Evolutionary conservation across 2,888 invertebrate genomes (phyloP).

Genomic region (Scaptomyza reducta): DNA sequence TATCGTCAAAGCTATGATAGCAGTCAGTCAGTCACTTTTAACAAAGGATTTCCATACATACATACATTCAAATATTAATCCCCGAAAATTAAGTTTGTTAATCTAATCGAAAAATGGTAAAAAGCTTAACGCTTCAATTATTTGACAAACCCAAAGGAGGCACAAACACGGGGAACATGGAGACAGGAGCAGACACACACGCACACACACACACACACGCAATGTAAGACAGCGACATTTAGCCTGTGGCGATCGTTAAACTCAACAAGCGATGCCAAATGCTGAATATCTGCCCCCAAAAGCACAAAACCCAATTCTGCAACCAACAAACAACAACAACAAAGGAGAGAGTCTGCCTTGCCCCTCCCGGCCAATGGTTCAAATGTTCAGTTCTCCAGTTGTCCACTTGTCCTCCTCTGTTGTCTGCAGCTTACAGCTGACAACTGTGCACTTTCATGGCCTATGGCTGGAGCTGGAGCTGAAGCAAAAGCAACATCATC

Average conservation of each 20-base stretch:
- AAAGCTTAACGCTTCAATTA: conserved; percentile 69
- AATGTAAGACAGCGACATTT: conserved; percentile 22
- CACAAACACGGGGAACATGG: not conserved
- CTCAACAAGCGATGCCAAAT: conserved; percentile 49
- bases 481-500: conserved; percentile 38
- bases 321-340: conserved; percentile 6
- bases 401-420: conserved; percentile 6
- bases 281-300: conserved; percentile 8
- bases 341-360: not conserved
- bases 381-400: conserved; percentile 1
- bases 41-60: no score
- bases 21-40: not conserved
- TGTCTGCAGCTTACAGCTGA: conserved; percentile 56
- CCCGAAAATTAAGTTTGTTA: not conserved
- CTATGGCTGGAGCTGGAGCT: conserved; percentile 53
- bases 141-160: no score
- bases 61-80: not conserved
- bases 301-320: conserved; percentile 13
- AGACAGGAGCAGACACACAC: not conserved
- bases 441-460: conserved; percentile 73
- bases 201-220: conserved; percentile 1
- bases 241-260: conserved; percentile 68
- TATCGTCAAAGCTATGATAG: not conserved
- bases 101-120: conserved; percentile 37
- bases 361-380: not conserved